Evolutionary conservation across 1,140 invertebrate genomes (phyloP).

Genomic region (Archivesica marissinica): DNA sequence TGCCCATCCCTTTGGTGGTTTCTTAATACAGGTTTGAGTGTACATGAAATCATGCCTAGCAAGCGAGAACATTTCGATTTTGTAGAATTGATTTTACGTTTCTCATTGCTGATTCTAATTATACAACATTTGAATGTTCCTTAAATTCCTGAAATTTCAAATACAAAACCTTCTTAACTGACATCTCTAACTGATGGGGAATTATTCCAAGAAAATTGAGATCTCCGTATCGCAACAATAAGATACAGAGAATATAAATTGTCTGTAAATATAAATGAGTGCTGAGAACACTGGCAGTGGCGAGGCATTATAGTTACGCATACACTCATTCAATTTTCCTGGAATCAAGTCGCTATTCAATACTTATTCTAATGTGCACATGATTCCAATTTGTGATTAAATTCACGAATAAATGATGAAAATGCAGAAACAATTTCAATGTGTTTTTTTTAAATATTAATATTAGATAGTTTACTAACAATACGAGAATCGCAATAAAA

Average conservation of each 20-base stretch:
- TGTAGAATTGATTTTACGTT: too few species aligned
- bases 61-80: too few species aligned
- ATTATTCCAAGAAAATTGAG: constrained; percentile 3
- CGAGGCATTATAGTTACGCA: not conserved
- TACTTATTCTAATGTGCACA: too few species aligned
- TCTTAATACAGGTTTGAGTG: too few species aligned
- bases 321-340: not conserved
- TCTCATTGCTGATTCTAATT: too few species aligned
- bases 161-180: not conserved
- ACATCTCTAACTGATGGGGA: not conserved
- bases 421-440: not conserved
- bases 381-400: not conserved
- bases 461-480: too few species aligned
- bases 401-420: not conserved
- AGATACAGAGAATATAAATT: not conserved
- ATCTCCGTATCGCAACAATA: not conserved
- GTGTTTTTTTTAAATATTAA: too few species aligned
- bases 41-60: too few species aligned
- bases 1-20: too few species aligned
- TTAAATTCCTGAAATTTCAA: not conserved
- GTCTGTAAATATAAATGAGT: not conserved
- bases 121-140: not conserved
- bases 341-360: not conserved
- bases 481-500: too few species aligned
- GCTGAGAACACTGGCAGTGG: not conserved